Base-by-base conservation (phyloP, 2,113 vertebrate species). In the Odocoileus hemionus region DNA sequence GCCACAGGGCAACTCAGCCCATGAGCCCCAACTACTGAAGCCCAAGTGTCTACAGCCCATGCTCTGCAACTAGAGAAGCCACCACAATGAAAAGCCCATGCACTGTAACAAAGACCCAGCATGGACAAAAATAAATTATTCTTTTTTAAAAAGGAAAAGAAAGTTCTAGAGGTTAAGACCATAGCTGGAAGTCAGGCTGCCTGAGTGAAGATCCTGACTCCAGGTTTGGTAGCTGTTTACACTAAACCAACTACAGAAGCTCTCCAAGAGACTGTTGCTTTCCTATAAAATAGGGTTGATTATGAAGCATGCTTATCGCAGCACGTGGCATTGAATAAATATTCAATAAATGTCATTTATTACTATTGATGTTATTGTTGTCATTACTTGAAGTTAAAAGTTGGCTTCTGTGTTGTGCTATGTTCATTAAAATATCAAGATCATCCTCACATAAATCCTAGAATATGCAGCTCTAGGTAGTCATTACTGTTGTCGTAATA, bases 401-500 rank as follows among this genome's bases (percentile, higher is more conserved):
- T 74, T 82, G 60, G 28, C 16, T 55, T 90, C n/a, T 12, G 0
- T 45, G 7, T 80, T 33, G 47, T 60, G 50, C 16, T 82, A 4
- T 76, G 39, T 30, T 50, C 47, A 87, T 55, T 21, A 87, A 87
- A 86, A 83, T 83, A 60, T 45, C 11, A 21, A 94, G 47, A 36
- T 84, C 83, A n/a, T 47, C 45, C 26, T 90, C 82, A 60, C 13
- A 36, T 30, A 55, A 36, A 80, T 54, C 45, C 67, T 50, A 90
- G 86, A 55, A 85, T 89, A 95, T 86, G 39, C n/a, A 58, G 43
- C 33, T 60, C 50, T 54, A 21, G 67, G 6, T 54, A 54, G 21
- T 80, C 70, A 90, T 87, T 90, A 61, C 36, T 23, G n/a, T 70
- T 76, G 2, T 94, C 67, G 87, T 39, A 61, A 28, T 26, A 89